phyloP scores from a whole-genome alignment of 2,113 vertebrate genomes.

The Trematocara zebra region DNA sequence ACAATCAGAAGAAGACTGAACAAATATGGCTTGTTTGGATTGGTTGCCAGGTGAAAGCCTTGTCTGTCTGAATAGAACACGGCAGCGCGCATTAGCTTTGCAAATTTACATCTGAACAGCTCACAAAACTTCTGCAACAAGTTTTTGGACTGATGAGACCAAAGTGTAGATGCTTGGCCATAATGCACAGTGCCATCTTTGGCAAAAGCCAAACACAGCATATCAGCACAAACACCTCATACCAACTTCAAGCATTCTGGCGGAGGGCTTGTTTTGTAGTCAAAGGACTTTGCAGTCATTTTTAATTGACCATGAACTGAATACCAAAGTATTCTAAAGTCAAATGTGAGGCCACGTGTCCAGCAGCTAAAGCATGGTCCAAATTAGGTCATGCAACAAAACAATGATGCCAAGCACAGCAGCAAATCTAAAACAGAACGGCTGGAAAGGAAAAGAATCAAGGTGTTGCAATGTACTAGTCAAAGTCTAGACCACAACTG shows the following conservation, averaged over 20 bases:
- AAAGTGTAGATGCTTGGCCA: not conserved
- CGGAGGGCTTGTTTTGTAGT: not conserved
- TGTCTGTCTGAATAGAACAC: not conserved
- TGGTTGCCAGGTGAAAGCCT: not conserved
- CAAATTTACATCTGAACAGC: not conserved
- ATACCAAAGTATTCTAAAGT: not conserved
- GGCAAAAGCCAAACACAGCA: not conserved
- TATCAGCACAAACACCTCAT: not conserved
- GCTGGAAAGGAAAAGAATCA: not conserved
- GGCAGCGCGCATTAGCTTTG: not conserved
- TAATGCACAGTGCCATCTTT: not conserved
- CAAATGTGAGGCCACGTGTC: not conserved
- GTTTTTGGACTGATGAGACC: not conserved
- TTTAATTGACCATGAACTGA: not conserved
- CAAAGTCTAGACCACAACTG: not conserved
- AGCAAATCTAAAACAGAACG: not conserved
- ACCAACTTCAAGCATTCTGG: not conserved
- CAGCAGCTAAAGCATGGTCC: not conserved
- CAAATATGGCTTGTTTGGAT: not conserved
- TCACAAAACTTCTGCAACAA: not conserved
- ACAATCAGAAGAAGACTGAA: not conserved
- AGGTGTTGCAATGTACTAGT: not conserved
- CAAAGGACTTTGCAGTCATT: not conserved
- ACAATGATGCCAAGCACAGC: not conserved
- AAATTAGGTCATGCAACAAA: not conserved